A percentile compares a stretch with the other conserved stretches of the same genome.
phyloP scores from a whole-genome alignment of 2,888 invertebrate genomes.

The Athrips mouffetella region DNA sequence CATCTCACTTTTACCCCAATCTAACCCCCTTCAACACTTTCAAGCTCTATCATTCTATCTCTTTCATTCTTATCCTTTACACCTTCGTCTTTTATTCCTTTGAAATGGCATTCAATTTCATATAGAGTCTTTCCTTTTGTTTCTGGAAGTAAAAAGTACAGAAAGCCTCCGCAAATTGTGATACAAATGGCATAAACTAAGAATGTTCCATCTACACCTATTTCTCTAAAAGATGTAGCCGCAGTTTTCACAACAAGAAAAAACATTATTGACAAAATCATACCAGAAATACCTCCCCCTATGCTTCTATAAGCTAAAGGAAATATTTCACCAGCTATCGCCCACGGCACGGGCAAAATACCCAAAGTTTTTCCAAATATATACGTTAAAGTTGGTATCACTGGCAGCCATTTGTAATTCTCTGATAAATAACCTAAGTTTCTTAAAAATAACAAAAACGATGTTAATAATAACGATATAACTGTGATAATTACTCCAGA shows the following conservation, averaged over 20 bases:
- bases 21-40: conserved; percentile 64
- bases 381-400: conserved; percentile 73
- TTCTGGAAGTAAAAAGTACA: conserved; percentile 81
- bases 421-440: conserved; percentile 52
- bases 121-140: conserved; percentile 82
- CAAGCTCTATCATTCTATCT: conserved; percentile 59
- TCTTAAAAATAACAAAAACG: conserved; percentile 59
- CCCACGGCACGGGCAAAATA: conserved; percentile 83
- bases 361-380: conserved; percentile 79
- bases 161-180: conserved; percentile 74
- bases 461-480: conserved; percentile 72
- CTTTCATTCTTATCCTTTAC: conserved; percentile 37
- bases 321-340: conserved; percentile 84
- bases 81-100: conserved; percentile 38
- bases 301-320: conserved; percentile 80
- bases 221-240: conserved; percentile 70
- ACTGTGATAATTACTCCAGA: conserved; percentile 79
- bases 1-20: conserved; percentile 23
- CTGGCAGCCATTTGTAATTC: conserved; percentile 61
- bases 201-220: conserved; percentile 80
- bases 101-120: conserved; percentile 81
- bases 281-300: conserved; percentile 82
- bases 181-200: conserved; percentile 77
- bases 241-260: conserved; percentile 83
- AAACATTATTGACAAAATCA: conserved; percentile 80